Evolutionary conservation across 1,140 invertebrate species (phyloP), one percentile per base, ranked within the genome.

Genomic region (Orchestia grillus): DNA sequence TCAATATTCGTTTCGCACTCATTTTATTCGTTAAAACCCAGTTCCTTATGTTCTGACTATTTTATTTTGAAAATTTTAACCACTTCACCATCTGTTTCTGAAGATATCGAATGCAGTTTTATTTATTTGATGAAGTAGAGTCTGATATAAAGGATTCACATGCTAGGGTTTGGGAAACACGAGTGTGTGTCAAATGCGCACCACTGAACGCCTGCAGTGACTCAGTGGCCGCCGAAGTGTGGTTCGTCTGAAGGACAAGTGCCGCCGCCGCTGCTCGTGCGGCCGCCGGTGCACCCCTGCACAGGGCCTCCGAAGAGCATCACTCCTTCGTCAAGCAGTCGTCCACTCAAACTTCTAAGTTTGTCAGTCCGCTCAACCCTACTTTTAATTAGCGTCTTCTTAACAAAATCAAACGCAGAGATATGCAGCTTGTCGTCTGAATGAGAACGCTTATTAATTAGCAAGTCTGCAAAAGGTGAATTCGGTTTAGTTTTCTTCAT

Each of bases 181-280:
- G 62, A 15, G 62, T 23, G 15, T 77, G 62, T 36, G 62, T 77
- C 62, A 77, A 77, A 77, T 77, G 62, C 88, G 43, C 88, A 90
- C 11, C 88, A 42, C 8, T 41, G 36, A 41, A 15, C 41, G 88
- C 36, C 6, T 44, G 88, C 88, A 90, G 88, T 90, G 88, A 90
- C 88, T 90, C 88, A 90, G 88, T 15, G 4, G 36, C 8, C 41
- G 41, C 3, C 6, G 15, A 47, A n/a, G 6, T 23, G 44, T 44
- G 41, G 41, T n/a, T 40, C 44, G 44, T 94, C 44, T 94, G 92
- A 94, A 94, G 92, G 92, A 94, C 92, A 94, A 94, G 44, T 45
- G 36, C 43, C 41, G 90, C 90, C n/a, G n/a, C n/a, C n/a, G n/a
- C n/a, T 47, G 92, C 4, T 42, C 4, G 88, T 42, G 19, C 47